phyloP scores from a whole-genome alignment of 2,888 invertebrate genomes.

The Ctenicera cuprea region DNA sequence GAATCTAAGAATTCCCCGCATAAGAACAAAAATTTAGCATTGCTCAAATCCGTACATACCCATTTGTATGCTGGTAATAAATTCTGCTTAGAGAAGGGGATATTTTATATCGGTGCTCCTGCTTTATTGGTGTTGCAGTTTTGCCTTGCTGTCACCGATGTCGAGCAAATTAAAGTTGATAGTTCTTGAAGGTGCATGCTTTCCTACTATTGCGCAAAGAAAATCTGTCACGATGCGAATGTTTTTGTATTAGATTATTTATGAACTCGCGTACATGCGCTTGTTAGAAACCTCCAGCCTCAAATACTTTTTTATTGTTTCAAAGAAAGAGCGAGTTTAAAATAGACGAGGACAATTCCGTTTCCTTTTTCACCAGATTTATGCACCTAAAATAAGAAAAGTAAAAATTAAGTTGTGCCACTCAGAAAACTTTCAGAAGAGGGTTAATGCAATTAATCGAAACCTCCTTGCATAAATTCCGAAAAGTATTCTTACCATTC shows the following conservation, averaged over 20 bases:
- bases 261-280: neutral
- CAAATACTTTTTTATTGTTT: constrained; percentile 19
- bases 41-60: constrained; percentile 13
- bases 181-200: constrained; percentile 27
- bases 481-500: neutral
- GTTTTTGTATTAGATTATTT: constrained; percentile 25
- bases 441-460: constrained; percentile 18
- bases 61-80: constrained; percentile 33
- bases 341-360: neutral
- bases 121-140: constrained; percentile 42
- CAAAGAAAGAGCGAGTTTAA: neutral
- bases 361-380: neutral
- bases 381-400: neutral
- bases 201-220: neutral
- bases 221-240: constrained; percentile 3
- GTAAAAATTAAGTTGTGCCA: neutral
- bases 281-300: neutral
- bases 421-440: neutral
- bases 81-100: constrained; percentile 30
- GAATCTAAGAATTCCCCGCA: neutral
- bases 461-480: constrained; percentile 3
- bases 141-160: constrained; percentile 33
- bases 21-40: neutral
- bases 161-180: constrained; percentile 36
- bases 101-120: constrained; percentile 35